Evolutionary conservation across 2,113 vertebrate species (phyloP).

Genomic region (Mobula hypostoma): DNA sequence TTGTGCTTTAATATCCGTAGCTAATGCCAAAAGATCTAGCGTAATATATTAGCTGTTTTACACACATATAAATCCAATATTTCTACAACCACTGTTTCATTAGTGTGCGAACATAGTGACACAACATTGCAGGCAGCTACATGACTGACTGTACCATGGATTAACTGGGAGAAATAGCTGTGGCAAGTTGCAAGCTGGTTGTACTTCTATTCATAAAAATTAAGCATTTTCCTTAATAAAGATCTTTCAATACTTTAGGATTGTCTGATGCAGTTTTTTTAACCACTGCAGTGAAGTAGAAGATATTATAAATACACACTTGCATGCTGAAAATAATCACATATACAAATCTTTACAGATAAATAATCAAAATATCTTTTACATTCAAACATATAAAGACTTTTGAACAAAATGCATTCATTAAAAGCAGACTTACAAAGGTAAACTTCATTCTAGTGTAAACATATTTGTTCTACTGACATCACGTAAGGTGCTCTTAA

Average conservation of each 20-base stretch:
- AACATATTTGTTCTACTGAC: slow-evolving; percentile 23
- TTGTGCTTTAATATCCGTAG: slow-evolving; percentile 27
- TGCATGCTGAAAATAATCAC: slow-evolving; percentile 18
- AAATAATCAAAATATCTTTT: slow-evolving; percentile 30
- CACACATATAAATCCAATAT: slow-evolving; percentile 16
- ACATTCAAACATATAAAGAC: slow-evolving; percentile 13
- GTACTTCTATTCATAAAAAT: slow-evolving; percentile 23
- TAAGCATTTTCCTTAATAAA: slow-evolving; percentile 16
- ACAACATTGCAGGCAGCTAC: slow-evolving; percentile 17
- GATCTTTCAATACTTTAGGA: slow-evolving; percentile 1
- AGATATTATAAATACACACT: slow-evolving; percentile 21
- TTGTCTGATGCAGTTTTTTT: not conserved
- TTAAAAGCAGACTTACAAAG: not conserved
- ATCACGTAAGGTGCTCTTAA: not conserved
- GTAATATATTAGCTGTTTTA: slow-evolving; percentile 13
- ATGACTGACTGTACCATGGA: slow-evolving; percentile 12
- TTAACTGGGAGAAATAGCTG: not conserved
- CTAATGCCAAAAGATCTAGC: slow-evolving; percentile 10
- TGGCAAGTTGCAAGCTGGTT: slow-evolving; percentile 32
- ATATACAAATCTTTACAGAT: not conserved
- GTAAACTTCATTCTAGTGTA: slow-evolving; percentile 3
- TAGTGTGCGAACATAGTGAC: slow-evolving; percentile 15
- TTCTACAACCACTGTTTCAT: slow-evolving; percentile 11
- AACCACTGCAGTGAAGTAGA: not conserved
- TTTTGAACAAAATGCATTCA: slow-evolving; percentile 8